phyloP scores from a whole-genome alignment of 1,140 invertebrate genomes.

The Leptopilina clavipes region DNA sequence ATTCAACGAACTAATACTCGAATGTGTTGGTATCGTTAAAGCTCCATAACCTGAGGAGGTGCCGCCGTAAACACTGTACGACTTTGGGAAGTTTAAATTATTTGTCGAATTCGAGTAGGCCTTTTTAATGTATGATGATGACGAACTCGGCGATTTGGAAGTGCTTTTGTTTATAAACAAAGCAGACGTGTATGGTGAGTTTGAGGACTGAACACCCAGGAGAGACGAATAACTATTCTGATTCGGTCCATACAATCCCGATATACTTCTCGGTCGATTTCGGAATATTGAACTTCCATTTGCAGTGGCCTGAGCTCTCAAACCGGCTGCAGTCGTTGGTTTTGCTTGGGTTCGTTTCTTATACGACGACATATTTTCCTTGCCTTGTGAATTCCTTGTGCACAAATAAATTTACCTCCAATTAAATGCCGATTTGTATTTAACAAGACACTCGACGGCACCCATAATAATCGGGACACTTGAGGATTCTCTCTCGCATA shows the following conservation, averaged over 20 bases:
- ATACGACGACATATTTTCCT: slow-evolving; percentile 65
- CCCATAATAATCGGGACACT: slow-evolving; percentile 14
- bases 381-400: background rate
- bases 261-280: slow-evolving; percentile 73
- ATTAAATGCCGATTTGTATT: background rate
- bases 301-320: slow-evolving; percentile 71
- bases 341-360: slow-evolving; percentile 70
- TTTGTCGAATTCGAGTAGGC: slow-evolving; percentile 66
- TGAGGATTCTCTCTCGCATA: slow-evolving; percentile 25
- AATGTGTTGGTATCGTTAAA: slow-evolving; percentile 74
- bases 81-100: slow-evolving; percentile 73
- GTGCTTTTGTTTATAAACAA: slow-evolving; percentile 55
- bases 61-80: slow-evolving; percentile 77
- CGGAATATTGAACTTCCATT: slow-evolving; percentile 73
- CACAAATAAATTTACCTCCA: background rate
- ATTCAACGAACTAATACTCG: slow-evolving; percentile 73
- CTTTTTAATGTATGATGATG: slow-evolving; percentile 60
- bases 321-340: slow-evolving; percentile 71
- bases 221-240: slow-evolving; percentile 66
- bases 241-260: slow-evolving; percentile 66
- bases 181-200: slow-evolving; percentile 59
- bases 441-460: background rate
- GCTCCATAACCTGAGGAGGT: slow-evolving; percentile 80
- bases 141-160: slow-evolving; percentile 53
- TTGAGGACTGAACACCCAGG: slow-evolving; percentile 62